Conservation (phyloP, 2,888 invertebrate species). For the Metellina segmentata region DNA sequence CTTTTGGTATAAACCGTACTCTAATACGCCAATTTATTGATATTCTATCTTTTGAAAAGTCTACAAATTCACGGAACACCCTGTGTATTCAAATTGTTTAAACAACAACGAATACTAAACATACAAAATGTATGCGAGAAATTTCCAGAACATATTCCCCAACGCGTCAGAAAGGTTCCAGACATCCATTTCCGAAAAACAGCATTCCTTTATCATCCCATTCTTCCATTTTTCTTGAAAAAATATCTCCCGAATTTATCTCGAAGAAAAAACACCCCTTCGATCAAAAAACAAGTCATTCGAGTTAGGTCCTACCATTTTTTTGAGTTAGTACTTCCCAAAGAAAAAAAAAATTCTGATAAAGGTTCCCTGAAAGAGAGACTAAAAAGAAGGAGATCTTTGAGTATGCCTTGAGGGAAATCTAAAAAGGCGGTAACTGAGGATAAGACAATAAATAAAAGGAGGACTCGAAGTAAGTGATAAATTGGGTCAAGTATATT, state of each 20-base stretch:
- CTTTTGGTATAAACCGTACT: too few species aligned
- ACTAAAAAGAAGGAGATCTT: slow-evolving; percentile 9
- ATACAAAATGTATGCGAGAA: background rate
- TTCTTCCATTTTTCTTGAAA: background rate
- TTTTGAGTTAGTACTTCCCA: background rate
- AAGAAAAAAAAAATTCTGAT: slow-evolving; percentile 31
- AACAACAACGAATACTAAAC: background rate
- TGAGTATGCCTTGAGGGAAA: slow-evolving; percentile 19
- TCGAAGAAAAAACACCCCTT: background rate
- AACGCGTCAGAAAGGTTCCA: background rate
- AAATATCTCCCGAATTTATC: slow-evolving; percentile 12
- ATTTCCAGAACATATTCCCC: too few species aligned
- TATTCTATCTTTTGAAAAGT: too few species aligned
- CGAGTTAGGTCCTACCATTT: slow-evolving; percentile 19
- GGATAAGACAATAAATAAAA: slow-evolving; percentile 29
- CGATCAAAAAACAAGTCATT: slow-evolving; percentile 22
- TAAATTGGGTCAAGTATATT: slow-evolving; percentile 71
- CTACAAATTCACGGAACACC: too few species aligned
- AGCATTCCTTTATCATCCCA: background rate
- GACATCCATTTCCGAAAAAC: background rate
- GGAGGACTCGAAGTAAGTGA: slow-evolving; percentile 50
- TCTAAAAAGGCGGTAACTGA: slow-evolving; percentile 39
- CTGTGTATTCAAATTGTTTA: background rate
- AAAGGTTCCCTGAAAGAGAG: slow-evolving; percentile 22
- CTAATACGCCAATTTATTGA: too few species aligned